These are phyloP conservation scores for Pegoplata infirma DNA, from an alignment of 2,888 invertebrate genomes.

Conservation along the genomic window DNA sequence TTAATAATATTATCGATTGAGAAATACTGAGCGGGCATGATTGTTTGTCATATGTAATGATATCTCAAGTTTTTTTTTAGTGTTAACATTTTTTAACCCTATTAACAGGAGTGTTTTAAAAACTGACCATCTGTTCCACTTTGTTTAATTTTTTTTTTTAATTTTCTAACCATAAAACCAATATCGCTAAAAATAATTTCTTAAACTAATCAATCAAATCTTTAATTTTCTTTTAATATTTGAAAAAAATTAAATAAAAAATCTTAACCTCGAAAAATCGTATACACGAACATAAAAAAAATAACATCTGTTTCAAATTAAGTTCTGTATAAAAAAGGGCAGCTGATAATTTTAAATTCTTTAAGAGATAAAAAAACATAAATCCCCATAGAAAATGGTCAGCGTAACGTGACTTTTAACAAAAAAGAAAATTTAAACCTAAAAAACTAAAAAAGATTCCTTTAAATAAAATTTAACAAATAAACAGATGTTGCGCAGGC, in stretches of 20 bases:
- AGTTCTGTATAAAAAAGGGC: slow-evolving; percentile 20
- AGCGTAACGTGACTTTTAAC: slow-evolving; percentile 42
- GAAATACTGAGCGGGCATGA: too few species aligned
- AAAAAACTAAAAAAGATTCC: slow-evolving; percentile 21
- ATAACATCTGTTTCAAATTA: slow-evolving; percentile 48
- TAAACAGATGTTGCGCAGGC: slow-evolving; percentile 54
- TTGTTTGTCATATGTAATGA: too few species aligned
- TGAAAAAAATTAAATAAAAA: too few species aligned
- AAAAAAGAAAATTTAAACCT: background rate
- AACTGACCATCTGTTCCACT: too few species aligned
- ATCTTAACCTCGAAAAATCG: too few species aligned
- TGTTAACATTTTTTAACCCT: too few species aligned
- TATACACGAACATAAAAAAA: too few species aligned
- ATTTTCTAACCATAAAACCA: too few species aligned
- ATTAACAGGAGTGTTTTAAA: too few species aligned
- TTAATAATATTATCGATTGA: too few species aligned
- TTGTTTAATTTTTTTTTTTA: too few species aligned
- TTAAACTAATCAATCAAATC: slow-evolving; percentile 12
- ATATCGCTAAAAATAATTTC: background rate
- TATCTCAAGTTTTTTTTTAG: too few species aligned
- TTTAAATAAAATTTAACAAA: slow-evolving; percentile 23
- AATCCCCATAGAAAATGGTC: slow-evolving; percentile 48
- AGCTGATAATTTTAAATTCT: slow-evolving; percentile 51
- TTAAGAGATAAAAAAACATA: slow-evolving; percentile 43
- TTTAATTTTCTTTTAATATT: slow-evolving; percentile 20